These are phyloP conservation scores for Timema cristinae DNA, from an alignment of 2,888 invertebrate genomes.

Conservation along the genomic window DNA sequence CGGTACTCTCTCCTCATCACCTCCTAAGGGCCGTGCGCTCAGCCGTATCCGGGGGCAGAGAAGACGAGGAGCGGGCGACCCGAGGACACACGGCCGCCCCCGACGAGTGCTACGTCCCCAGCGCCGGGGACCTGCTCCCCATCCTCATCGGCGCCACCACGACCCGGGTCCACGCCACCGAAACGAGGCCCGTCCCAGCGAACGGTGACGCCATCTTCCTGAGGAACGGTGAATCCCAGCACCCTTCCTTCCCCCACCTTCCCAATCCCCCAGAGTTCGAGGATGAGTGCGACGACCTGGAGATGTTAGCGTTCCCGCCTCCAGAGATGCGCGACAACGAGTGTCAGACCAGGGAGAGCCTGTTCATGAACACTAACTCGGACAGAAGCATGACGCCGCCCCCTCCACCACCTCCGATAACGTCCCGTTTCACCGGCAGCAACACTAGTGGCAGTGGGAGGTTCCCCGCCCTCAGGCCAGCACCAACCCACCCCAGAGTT, in stretches of 20 bases:
- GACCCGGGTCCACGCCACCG: slow-evolving; percentile 27
- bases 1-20: slow-evolving; percentile 30
- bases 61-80: slow-evolving; percentile 37
- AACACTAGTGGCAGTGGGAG: slow-evolving; percentile 32
- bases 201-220: slow-evolving; percentile 31
- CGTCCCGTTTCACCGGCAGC: background rate
- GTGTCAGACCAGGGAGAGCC: slow-evolving; percentile 79
- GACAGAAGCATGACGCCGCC: slow-evolving; percentile 42
- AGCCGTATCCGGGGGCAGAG: slow-evolving; percentile 34
- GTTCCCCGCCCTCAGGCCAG: slow-evolving; percentile 21
- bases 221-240: slow-evolving; percentile 17
- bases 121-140: slow-evolving; percentile 33
- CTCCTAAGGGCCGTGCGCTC: slow-evolving; percentile 31
- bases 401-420: slow-evolving; percentile 43
- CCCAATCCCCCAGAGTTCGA: background rate
- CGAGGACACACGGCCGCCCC: slow-evolving; percentile 24
- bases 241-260: background rate
- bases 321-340: slow-evolving; percentile 68
- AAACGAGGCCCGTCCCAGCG: slow-evolving; percentile 31
- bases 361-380: slow-evolving; percentile 51
- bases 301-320: slow-evolving; percentile 30
- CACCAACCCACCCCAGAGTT: slow-evolving; percentile 19
- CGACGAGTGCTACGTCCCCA: slow-evolving; percentile 47
- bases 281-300: slow-evolving; percentile 21
- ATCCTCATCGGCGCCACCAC: slow-evolving; percentile 25